Conservation (phyloP, 2,797 vertebrate genomes). For the Notolabrus celidotus region DNA sequence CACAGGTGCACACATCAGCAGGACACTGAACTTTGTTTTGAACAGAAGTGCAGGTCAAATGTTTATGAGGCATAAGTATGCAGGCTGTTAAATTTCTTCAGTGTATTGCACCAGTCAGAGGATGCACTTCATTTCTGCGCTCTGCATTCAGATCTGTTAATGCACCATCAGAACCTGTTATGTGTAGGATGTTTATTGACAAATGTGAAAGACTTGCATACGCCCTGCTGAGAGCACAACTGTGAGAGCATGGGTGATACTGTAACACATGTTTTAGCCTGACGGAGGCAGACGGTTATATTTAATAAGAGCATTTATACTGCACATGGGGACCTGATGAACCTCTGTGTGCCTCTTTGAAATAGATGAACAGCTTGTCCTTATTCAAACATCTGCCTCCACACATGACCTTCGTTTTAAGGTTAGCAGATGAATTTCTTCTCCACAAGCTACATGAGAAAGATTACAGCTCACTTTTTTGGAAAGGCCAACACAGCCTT, state of each 20-base stretch:
- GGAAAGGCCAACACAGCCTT: slow-evolving; percentile 21
- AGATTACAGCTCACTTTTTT: slow-evolving; percentile 30
- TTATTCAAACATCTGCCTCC: slow-evolving; percentile 47
- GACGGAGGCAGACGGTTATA: slow-evolving; percentile 30
- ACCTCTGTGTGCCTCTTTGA: background rate
- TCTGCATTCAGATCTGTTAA: slow-evolving; percentile 1
- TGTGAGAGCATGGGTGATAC: slow-evolving; percentile 24
- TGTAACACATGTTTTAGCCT: slow-evolving; percentile 22
- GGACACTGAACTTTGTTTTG: background rate
- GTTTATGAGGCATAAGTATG: background rate
- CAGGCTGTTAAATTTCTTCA: background rate
- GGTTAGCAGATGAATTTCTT: slow-evolving; percentile 16
- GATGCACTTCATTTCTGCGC: background rate
- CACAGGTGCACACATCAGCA: background rate
- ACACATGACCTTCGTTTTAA: slow-evolving; percentile 30
- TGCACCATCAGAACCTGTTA: background rate
- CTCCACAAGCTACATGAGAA: slow-evolving; percentile 10
- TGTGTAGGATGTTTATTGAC: slow-evolving; percentile 47
- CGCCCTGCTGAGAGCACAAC: slow-evolving; percentile 34
- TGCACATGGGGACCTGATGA: slow-evolving; percentile 18
- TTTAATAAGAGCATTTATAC: slow-evolving; percentile 22
- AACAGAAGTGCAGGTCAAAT: background rate
- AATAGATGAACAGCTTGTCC: slow-evolving; percentile 12
- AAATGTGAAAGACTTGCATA: slow-evolving; percentile 23
- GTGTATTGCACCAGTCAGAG: background rate